These are phyloP conservation scores for Sebastes hubbsi DNA, from an alignment of 2,797 vertebrate genomes.

Conservation along the genomic window DNA sequence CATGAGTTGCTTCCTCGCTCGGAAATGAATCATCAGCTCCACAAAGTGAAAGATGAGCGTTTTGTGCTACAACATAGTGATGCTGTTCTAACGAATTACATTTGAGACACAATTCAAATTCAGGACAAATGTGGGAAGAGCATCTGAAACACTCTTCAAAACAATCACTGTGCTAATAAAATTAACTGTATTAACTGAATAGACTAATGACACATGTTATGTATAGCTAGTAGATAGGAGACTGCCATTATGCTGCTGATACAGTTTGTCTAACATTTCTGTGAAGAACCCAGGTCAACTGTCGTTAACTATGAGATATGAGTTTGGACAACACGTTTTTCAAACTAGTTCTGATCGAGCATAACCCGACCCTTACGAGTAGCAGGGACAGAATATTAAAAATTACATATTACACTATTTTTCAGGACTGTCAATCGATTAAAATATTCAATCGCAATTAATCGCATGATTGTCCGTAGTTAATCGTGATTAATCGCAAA, in stretches of 20 bases:
- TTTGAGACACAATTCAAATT: not conserved
- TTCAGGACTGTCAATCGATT: no score
- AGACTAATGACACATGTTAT: not conserved
- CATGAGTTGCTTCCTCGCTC: not conserved
- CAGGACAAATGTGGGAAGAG: not conserved
- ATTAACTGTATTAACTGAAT: not conserved
- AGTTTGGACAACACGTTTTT: not conserved
- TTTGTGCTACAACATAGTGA: not conserved
- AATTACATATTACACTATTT: not conserved
- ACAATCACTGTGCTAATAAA: not conserved
- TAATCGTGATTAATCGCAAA: no score
- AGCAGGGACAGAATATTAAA: not conserved
- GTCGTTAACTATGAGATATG: no score
- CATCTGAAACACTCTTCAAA: not conserved
- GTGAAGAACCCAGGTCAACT: not conserved
- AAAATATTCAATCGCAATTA: no score
- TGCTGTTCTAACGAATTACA: not conserved
- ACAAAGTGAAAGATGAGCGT: not conserved
- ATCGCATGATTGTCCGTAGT: no score
- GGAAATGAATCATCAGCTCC: constrained; percentile 19
- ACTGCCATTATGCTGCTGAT: not conserved
- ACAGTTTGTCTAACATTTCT: not conserved
- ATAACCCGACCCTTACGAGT: not conserved
- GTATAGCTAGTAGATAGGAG: not conserved
- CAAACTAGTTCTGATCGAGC: not conserved